Evolutionary conservation across 1,140 invertebrate species (phyloP).

Genomic region (Protaetia brevitarsis): DNA sequence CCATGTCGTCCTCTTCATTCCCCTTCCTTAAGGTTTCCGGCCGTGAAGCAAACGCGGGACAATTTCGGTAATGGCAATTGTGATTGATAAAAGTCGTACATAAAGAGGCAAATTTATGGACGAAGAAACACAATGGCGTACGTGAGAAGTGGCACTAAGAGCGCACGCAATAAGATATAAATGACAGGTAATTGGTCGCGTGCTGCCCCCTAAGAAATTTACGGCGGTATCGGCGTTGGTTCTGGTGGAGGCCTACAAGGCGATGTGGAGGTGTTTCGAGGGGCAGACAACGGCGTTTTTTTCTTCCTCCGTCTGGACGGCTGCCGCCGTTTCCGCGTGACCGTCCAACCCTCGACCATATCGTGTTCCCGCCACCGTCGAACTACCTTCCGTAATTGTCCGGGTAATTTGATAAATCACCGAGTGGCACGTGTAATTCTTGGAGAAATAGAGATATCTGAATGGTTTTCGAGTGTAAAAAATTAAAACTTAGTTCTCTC

Average conservation of each 20-base stretch:
- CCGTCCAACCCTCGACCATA: neutral
- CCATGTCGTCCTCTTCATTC: too few relatives aligned
- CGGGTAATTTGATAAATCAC: constrained; percentile 17
- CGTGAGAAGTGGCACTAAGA: constrained; percentile 26
- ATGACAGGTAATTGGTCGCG: constrained; percentile 37
- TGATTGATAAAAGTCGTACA: constrained; percentile 18
- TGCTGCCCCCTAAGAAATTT: constrained; percentile 25
- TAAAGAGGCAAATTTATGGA: constrained; percentile 12
- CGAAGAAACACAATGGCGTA: constrained; percentile 18
- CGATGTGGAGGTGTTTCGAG: constrained; percentile 6
- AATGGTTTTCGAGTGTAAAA: neutral
- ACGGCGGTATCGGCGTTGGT: constrained; percentile 8
- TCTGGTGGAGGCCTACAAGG: neutral
- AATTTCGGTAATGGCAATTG: constrained; percentile 16
- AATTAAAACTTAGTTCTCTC: too few relatives aligned
- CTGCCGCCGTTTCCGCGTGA: neutral
- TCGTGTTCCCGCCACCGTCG: constrained; percentile 3
- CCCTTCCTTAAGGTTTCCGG: neutral
- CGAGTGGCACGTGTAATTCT: constrained; percentile 1
- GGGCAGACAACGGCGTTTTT: constrained; percentile 7
- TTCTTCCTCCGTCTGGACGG: neutral
- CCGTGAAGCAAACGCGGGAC: neutral
- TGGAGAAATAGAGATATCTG: neutral
- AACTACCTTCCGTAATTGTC: constrained; percentile 11
- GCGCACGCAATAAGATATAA: constrained; percentile 38